Base-by-base conservation (phyloP, 64 coral and sea anemone genomes). In the Actinia equina region DNA sequence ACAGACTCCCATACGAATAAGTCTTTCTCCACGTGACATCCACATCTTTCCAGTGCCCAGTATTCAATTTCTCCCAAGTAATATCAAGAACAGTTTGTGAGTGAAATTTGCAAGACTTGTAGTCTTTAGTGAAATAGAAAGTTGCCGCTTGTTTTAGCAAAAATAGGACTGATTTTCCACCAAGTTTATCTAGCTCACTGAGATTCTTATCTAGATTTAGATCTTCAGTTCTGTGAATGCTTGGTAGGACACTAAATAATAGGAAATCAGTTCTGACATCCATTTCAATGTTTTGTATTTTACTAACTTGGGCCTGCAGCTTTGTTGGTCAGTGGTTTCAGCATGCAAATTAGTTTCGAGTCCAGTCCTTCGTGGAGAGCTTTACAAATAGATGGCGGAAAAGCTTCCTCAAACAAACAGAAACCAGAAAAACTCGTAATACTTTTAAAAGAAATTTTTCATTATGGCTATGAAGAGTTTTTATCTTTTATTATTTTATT, bases 11-110 rank as follows among this genome's bases (percentile, higher is more conserved):
- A 93, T 88, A 89, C 10, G 97, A 91, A 86, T 99, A 99, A 61
- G 88, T 74, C 83, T 95, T 88, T 57, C 97, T 88, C 97, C 97
- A 99, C 0, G 76, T 82, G 11, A 95, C 56, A 91, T 90, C 88
- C 15, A 99, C 90, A 95, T 95, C 97, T 71, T 95, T 92, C 97
- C 97, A 99, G 44, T 99, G 93, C 6, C 97, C 97, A 55, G 97
- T 99, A 43, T 99, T 99, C 16, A 94, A 81, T 58, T 99, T 99
- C 67, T 99, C 97, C 97, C 97, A 99, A 71, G 90, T 88, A 30
- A 93, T 81, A 59, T 99, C 97, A 85, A 99, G 54, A 25, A 93
- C 93, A 59, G 84, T 83, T 74, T 99, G 93, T 11, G 90, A 89
- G 25, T 86, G 81, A 82, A 87, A 91, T 77, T 41, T 74, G 46